Conservation (phyloP, 2,113 vertebrate species). For the Megaptera novaeangliae region DNA sequence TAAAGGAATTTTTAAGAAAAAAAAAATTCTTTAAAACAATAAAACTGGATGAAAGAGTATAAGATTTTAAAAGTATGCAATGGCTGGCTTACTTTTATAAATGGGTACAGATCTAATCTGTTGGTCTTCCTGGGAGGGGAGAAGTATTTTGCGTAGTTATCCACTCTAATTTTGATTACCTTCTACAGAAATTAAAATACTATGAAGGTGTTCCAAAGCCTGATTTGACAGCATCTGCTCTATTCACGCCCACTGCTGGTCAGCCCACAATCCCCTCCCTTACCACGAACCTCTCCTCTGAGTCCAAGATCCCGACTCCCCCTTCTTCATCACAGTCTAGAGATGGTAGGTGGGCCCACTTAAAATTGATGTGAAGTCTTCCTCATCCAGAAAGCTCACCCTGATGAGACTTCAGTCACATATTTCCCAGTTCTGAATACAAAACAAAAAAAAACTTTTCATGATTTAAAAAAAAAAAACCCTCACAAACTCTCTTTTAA, state of each 20-base stretch:
- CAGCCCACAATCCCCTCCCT: accelerated
- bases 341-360: not conserved
- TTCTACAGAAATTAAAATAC: not conserved
- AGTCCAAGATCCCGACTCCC: not conserved
- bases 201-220: not conserved
- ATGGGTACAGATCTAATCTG: not conserved
- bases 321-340: not conserved
- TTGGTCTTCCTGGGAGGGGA: not conserved
- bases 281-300: not conserved
- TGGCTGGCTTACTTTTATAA: not conserved
- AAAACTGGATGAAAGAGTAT: not conserved
- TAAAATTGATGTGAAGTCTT: not conserved
- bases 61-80: not conserved
- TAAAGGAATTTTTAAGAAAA: constrained; percentile 7
- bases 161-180: not conserved
- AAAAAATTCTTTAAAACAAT: not conserved
- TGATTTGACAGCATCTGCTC: not conserved
- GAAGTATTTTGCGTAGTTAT: not conserved
- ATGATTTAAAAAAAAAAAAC: not conserved
- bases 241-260: not conserved
- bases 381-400: not conserved
- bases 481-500: not conserved
- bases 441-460: not conserved
- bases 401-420: not conserved
- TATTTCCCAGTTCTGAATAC: not conserved